Base-by-base conservation (phyloP, 2,797 vertebrate genomes). In the Toxotes lorentzi region DNA sequence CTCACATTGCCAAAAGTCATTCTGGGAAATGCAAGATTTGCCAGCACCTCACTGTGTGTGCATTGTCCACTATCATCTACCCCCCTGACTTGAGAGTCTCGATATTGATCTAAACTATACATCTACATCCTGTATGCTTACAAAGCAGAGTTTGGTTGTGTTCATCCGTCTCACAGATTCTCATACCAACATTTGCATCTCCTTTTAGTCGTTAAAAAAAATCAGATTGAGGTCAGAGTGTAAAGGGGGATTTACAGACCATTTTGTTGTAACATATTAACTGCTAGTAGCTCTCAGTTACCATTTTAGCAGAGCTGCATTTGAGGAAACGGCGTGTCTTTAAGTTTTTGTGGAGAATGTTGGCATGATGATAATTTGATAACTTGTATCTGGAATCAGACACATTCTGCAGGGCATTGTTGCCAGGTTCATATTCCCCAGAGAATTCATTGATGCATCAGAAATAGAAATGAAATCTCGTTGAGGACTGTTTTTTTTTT, bases 401-500 rank as follows among this genome's bases (percentile, higher is more conserved):
- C 34, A 40, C 19, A 50, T 62, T 59, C 79, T 64, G 59, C 45
- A 12, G 66, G 54, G 21, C 56, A 66, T 84, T 51, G 71, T 71
- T 69, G 67, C 73, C 79, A 78, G 63, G 54, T 64, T 64, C 17
- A 27, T 59, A 24, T 63, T 64, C 75, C 61, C 41, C 5, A 41
- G 71, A 74, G 59, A 76, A 68, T 51, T 5, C 8, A 76, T 38
- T 43, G 34, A 62, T 73, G 17, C 24, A 71, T 70, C 23, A 81
- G 19, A 70, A 81, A 77, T 69, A 75, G 19, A 72, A 81, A 77
- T 65, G 38, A 75, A 75, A 76, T n/a, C 57, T 62, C 50, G 75
- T 78, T 82, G 74, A 85, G 76, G 59, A 56, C 30, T 13, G 40
- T 13, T 1, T 41, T 12, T 40, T 7, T 70, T 30, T 47, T 38